Base-by-base conservation (phyloP, 2,113 vertebrate genomes). In the Forbesichthys agassizii region DNA sequence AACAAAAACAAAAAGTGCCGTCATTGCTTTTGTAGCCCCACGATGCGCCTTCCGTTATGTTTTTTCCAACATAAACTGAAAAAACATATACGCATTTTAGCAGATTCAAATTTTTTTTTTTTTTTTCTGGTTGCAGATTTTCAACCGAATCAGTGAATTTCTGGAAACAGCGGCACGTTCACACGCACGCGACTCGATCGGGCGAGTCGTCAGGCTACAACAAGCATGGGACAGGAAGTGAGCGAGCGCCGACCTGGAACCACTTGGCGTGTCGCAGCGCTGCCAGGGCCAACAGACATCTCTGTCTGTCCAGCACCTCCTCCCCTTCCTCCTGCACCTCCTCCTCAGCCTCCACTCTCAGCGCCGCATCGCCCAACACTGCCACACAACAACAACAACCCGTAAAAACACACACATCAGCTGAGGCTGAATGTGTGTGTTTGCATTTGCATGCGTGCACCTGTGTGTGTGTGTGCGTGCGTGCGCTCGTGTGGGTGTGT, bases 251-350 rank as follows among this genome's bases (percentile, higher is more conserved):
- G 96, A 99, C 98, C 98, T 99, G 97, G 95, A 99, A 99, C 98
- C 98, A 99, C 94, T 99, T 99, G 94, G 98, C 95, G 96, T 99
- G 98, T 94, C 98, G 96, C 91, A 99, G 98, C 93, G 98, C 98
- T 93, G 97, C 97, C 97, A 99, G 96, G 94, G 98, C 98, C 83
- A 96, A 94, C 92, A 99, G 96, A 94, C 98, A 99, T 95, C 96
- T 97, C 94, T 98, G 96, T 96, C 96, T 97, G 95, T 98, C 96
- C 96, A 99, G 89, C 94, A 98, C 94, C 94, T 98, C 96, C 92
- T 94, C 94, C 93, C 98, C 96, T 91, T 94, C 91, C 91, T 64
- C 92, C 90, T 95, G 95, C 92, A 53, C 93, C 91, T 95, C 96
- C 92, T 94, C 94, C 94, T 97, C 96, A 93, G 94, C 93, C 93